phyloP scores from a whole-genome alignment of 1,140 invertebrate species.

The Hestina assimilis region DNA sequence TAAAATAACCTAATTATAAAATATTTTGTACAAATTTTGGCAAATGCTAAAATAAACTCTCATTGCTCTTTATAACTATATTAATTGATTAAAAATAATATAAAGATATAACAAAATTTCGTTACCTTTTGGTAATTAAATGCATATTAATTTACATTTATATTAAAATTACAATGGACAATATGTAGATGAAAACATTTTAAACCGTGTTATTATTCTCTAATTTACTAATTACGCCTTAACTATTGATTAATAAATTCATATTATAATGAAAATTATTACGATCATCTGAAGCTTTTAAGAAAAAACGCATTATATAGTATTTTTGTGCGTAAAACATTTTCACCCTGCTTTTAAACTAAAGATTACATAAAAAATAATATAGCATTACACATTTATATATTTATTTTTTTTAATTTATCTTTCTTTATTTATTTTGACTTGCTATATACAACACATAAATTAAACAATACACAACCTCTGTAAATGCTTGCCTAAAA shows the following conservation, averaged over 20 bases:
- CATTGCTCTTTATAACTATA: conserved; percentile 24
- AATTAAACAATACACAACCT: conserved; percentile 5
- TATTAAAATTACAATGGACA: conserved; percentile 9
- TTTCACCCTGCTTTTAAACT: conserved; percentile 22
- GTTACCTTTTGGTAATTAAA: conserved; percentile 8
- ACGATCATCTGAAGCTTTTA: not conserved
- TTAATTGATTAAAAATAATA: conserved; percentile 16
- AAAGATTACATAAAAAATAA: not conserved
- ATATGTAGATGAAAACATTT: conserved; percentile 4
- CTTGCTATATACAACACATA: conserved; percentile 7
- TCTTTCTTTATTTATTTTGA: not conserved
- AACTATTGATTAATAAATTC: conserved; percentile 19
- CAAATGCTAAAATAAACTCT: conserved; percentile 29
- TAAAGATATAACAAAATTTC: conserved; percentile 12
- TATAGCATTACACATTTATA: not conserved
- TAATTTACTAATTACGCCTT: conserved; percentile 12
- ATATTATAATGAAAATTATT: conserved; percentile 6
- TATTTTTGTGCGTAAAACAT: conserved; percentile 20
- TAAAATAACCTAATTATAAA: conserved; percentile 32
- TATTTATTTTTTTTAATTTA: not conserved
- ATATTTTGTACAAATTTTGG: conserved; percentile 39
- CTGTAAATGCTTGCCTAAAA: not conserved
- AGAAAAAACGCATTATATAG: not conserved
- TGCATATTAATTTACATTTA: conserved; percentile 13
- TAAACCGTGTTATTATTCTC: not conserved